A percentile compares a stretch with the other conserved stretches of the same genome.
phyloP scores from a whole-genome alignment of 2,113 vertebrate genomes.

The Urocolius indicus region DNA sequence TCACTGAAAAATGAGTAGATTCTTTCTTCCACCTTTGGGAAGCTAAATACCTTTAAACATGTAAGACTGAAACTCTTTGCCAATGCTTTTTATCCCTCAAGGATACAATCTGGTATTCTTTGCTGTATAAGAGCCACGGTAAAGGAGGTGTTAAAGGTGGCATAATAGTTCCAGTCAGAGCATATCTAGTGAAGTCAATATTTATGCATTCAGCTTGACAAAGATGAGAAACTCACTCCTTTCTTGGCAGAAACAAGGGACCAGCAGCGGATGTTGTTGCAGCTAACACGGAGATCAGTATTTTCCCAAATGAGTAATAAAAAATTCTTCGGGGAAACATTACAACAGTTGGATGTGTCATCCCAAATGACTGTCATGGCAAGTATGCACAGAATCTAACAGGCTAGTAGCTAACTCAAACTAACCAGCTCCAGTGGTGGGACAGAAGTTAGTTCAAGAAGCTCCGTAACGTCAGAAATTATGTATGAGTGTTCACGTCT shows the following conservation, averaged over 20 bases:
- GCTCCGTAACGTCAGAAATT: background rate
- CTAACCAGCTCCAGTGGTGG: background rate
- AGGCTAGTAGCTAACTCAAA: background rate
- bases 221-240: background rate
- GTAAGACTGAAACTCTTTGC: background rate
- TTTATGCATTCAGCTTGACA: background rate
- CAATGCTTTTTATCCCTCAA: background rate
- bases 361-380: slow-evolving; percentile 20
- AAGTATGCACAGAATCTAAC: background rate
- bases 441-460: background rate
- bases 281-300: background rate
- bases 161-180: background rate
- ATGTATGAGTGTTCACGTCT: background rate
- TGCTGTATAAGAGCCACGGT: background rate
- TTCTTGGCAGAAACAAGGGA: slow-evolving; percentile 16
- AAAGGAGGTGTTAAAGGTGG: background rate
- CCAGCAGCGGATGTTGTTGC: background rate
- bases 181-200: background rate
- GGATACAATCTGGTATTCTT: background rate
- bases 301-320: slow-evolving; percentile 16
- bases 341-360: slow-evolving; percentile 31
- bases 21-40: background rate
- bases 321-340: slow-evolving; percentile 34
- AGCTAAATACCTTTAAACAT: background rate
- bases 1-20: background rate